Base-by-base conservation (phyloP, 1,140 invertebrate species). In the Chymomyza costata region DNA sequence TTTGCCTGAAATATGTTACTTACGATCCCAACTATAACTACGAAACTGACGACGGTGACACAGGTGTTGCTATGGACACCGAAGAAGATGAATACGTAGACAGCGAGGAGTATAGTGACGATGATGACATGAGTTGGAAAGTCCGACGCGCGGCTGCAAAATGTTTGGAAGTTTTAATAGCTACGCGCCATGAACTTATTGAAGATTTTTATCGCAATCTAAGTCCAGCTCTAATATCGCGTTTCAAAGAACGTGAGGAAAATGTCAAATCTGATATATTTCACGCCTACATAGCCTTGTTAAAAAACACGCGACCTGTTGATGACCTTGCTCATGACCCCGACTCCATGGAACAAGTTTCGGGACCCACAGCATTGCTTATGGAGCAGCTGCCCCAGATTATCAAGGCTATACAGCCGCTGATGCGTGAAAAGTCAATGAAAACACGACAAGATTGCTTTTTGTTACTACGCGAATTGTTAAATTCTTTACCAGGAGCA, bases 71-170 rank as follows among this genome's bases (percentile, higher is more conserved):
- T 28, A 78, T 89, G 89, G 90, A 90, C 58, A 92, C 90, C 13
- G 92, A 92, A 62, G 90, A 89, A 13, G 88, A 87, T 8, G 89
- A 88, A 39, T 91, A 91, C 11, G 91, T 93, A 48, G 93, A 92
- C 34, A 96, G 97, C 61, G 95, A 97, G 70, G 95, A 97, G 70
- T 99, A 98, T 84, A 98, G 96, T 28, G 97, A 99, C 86, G 97
- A 99, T 87, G 98, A 99, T 86, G 98, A 99, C 85, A 97, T 99
- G 93, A 97, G 95, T 50, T 99, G 98, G 98, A 99, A 99, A 88
- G 93, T 91, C 5, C 88, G 98, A 39, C 89, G 98, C 35, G 94
- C 97, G 2, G 95, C 97, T 21, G 97, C 98, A 0, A 99, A 99
- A 87, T 99, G 97, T 85, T 87, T 99, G 3, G 97, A 99, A 87